A percentile compares a stretch with the other conserved stretches of the same genome.
Conservation (phyloP, 2,888 invertebrate species). For the Dioctria linearis region DNA sequence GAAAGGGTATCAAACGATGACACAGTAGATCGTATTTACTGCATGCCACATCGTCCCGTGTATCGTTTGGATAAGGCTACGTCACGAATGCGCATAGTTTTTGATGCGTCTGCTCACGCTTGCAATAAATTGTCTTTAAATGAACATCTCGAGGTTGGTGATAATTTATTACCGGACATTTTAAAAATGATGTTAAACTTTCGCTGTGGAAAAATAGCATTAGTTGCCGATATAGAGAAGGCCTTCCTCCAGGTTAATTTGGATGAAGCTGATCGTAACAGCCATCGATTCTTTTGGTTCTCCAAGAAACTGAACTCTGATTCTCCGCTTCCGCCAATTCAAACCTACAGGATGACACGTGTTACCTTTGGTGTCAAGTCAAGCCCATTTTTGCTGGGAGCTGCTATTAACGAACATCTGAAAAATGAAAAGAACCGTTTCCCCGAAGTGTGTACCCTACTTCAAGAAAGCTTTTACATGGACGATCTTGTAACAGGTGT, state of each 20-base stretch:
- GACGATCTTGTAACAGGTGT: constrained; percentile 43
- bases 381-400: constrained; percentile 43
- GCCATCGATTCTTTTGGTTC: background rate
- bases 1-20: too few relatives aligned
- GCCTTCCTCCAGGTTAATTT: background rate
- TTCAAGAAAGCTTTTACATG: constrained; percentile 48
- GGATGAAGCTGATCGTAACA: background rate
- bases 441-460: background rate
- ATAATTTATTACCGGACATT: constrained; percentile 1
- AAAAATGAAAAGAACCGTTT: constrained; percentile 8
- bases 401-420: constrained; percentile 35
- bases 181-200: background rate
- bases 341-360: constrained; percentile 40
- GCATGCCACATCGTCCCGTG: background rate
- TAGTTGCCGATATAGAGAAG: constrained; percentile 4
- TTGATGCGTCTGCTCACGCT: background rate
- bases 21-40: too few relatives aligned
- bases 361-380: constrained; percentile 54
- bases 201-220: constrained; percentile 13
- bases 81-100: background rate
- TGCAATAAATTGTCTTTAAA: constrained; percentile 1
- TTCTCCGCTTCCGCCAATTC: background rate
- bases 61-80: background rate
- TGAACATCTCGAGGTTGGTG: constrained; percentile 12
- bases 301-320: background rate